These are phyloP conservation scores for Tinamus major DNA, from an alignment of 2,797 vertebrate species.

Conservation along the genomic window DNA sequence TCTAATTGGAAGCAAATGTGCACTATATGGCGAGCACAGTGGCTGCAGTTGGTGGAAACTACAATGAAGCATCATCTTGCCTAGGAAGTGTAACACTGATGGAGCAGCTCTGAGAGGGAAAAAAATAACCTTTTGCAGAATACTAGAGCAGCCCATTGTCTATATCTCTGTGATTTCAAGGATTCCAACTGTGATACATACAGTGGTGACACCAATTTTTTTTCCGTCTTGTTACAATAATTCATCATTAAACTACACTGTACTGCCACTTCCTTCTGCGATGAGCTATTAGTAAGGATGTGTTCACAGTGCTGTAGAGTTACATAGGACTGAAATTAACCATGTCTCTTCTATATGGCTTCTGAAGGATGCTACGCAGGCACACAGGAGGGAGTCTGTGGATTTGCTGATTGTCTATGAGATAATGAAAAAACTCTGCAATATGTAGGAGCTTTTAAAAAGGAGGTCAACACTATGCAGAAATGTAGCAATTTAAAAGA, in stretches of 20 bases:
- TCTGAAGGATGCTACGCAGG: not conserved
- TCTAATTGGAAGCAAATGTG: not conserved
- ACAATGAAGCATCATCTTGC: rapidly evolving
- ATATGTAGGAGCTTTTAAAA: not conserved
- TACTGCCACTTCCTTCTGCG: not conserved
- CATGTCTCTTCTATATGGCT: not conserved
- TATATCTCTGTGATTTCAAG: not conserved
- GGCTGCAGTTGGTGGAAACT: not conserved
- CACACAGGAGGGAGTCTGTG: not conserved
- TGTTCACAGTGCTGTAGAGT: not conserved
- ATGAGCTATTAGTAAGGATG: not conserved
- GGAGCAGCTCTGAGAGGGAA: not conserved
- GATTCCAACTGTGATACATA: not conserved
- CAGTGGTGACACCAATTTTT: not conserved
- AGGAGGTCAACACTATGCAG: not conserved
- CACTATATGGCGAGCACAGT: not conserved
- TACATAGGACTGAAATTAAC: not conserved
- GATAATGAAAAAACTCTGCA: not conserved
- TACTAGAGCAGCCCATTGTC: not conserved
- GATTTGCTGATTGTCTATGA: not conserved
- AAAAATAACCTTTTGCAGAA: not conserved
- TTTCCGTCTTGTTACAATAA: not conserved
- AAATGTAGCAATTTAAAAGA: not conserved
- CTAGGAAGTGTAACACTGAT: not conserved
- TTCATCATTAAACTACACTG: not conserved